Evolutionary conservation across 2,797 vertebrate species (phyloP), one percentile per base, ranked within the genome.

Genomic region (Clarias fuscus): DNA sequence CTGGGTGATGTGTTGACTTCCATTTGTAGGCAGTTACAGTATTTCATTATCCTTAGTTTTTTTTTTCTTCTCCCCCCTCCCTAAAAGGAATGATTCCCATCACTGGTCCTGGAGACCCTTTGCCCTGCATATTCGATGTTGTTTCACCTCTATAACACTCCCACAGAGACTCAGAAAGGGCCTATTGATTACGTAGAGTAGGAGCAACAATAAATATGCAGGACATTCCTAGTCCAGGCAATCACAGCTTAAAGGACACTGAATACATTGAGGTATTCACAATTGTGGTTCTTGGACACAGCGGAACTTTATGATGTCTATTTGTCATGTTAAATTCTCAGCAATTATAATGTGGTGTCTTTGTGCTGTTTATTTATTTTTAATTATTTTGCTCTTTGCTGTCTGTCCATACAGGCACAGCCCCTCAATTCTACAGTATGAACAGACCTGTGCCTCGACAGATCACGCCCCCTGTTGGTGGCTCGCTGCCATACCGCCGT

Each of bases 351-450:
- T 59, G 53, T 77, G 18, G 17, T 13, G 3, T 22, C 27, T 27
- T 40, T 71, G 18, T 68, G n/a, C n/a, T 68, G 8, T 70, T 13
- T 79, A 48, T 33, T 27, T 77, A 33, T 30, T 56, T 5, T 83
- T 17, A 72, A 33, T 30, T 56, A 6, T 83, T 17, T 86, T 53
- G 43, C 2, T 82, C 62, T 81, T 67, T 30, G 62, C 62, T 88
- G 58, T 80, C 22, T 86, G 10, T 62, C 20, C 78, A 78, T 93
- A 90, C 92, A 96, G 96, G 96, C 27, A 93, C 96, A 62, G 94
- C 96, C 22, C 96, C 98, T 88, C 97, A 99, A 94, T 99, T 99
- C 95, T 99, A 96, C 95, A 99, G 98, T 88, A 99, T 99, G 98
- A 99, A 99, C 91, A 96, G 98, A 62, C 97, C 98, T 70, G 96